Evolutionary conservation across 2,797 vertebrate genomes (phyloP).

Genomic region (Paguma larvata): DNA sequence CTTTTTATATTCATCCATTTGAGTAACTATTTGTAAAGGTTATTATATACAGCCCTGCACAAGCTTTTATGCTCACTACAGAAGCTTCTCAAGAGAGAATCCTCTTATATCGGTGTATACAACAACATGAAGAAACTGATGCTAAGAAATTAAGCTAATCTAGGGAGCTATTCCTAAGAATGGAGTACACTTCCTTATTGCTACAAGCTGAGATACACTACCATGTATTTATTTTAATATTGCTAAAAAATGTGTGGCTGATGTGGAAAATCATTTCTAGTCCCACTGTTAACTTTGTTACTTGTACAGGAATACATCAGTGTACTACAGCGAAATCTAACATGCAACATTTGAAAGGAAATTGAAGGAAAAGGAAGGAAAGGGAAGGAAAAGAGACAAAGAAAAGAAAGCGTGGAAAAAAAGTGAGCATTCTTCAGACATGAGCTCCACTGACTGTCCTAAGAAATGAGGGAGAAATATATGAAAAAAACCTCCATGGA

Average conservation of each 20-base stretch:
- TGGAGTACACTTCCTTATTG: neutral
- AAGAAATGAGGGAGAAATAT: neutral
- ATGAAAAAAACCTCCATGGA: neutral
- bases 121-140: neutral
- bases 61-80: neutral
- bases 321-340: neutral
- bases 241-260: neutral
- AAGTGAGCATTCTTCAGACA: neutral
- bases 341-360: slow-evolving; percentile 13
- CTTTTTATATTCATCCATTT: neutral
- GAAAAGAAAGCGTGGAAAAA: neutral
- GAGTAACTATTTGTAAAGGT: slow-evolving; percentile 7
- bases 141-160: neutral
- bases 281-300: neutral
- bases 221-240: neutral
- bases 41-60: neutral
- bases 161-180: neutral
- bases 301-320: neutral
- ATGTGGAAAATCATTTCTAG: neutral
- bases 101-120: neutral
- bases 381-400: neutral
- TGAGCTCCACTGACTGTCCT: neutral
- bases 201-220: neutral
- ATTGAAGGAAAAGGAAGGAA: neutral
- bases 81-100: neutral